Evolutionary conservation across 2,797 vertebrate species (phyloP).

Genomic region (Masticophis lateralis): DNA sequence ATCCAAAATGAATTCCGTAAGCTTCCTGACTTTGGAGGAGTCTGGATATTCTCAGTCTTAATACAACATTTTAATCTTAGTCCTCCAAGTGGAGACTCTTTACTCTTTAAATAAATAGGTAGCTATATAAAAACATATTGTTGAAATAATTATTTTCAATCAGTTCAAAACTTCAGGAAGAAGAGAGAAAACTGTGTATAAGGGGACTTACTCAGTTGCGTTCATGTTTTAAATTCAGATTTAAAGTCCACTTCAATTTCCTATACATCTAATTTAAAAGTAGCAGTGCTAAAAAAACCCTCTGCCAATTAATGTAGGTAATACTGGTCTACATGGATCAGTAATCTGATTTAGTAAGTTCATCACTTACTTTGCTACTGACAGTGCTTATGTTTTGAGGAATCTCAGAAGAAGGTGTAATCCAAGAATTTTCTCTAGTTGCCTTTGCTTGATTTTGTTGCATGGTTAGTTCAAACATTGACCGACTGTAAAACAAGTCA

Average conservation of each 20-base stretch:
- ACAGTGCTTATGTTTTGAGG: neutral
- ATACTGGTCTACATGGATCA: neutral
- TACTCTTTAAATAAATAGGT: neutral
- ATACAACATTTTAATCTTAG: neutral
- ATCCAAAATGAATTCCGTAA: neutral
- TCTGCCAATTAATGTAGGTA: neutral
- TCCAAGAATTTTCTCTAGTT: neutral
- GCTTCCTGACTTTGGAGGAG: neutral
- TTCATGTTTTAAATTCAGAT: neutral
- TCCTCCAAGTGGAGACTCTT: neutral
- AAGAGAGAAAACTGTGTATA: neutral
- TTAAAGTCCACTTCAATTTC: neutral
- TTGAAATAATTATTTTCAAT: neutral
- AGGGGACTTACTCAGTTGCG: neutral
- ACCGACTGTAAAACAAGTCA: neutral
- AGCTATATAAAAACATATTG: neutral
- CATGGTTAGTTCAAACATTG: neutral
- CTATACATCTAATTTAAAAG: neutral
- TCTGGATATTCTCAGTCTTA: neutral
- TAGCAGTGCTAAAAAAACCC: neutral
- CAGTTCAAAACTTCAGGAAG: neutral
- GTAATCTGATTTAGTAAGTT: neutral
- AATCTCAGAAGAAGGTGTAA: neutral
- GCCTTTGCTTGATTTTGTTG: neutral
- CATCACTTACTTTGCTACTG: neutral